phyloP scores from a whole-genome alignment of 2,888 invertebrate species.

The Dorcus parallelipipedus region DNA sequence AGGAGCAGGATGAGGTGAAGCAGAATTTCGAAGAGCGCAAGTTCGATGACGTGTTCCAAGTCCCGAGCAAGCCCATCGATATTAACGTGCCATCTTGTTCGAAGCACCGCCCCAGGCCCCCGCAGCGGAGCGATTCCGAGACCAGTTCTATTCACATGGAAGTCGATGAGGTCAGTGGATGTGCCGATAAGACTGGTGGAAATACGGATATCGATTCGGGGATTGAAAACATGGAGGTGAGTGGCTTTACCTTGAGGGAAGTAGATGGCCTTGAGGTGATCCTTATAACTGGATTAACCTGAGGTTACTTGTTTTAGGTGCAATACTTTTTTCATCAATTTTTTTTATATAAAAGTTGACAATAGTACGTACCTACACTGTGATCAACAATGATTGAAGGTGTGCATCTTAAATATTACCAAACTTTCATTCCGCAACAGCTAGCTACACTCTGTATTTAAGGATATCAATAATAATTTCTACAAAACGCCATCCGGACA shows the following conservation, averaged over 20 bases:
- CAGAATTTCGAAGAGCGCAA: conserved; percentile 9
- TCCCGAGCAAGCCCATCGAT: conserved; percentile 46
- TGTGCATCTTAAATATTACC: too few species aligned
- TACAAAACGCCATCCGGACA: too few species aligned
- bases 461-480: too few species aligned
- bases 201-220: conserved; percentile 66
- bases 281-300: too few species aligned
- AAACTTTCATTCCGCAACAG: too few species aligned
- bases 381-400: too few species aligned
- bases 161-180: conserved; percentile 53
- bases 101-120: conserved; percentile 31
- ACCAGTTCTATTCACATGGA: conserved; percentile 56
- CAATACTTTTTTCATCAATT: too few species aligned
- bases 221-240: conserved; percentile 71
- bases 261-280: too few species aligned
- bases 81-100: conserved; percentile 41
- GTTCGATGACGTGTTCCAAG: conserved; percentile 39
- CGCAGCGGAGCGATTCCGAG: conserved; percentile 49
- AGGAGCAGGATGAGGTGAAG: conserved; percentile 1
- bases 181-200: conserved; percentile 46
- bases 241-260: background rate
- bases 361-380: too few species aligned
- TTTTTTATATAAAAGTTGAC: too few species aligned
- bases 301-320: too few species aligned
- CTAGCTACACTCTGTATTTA: too few species aligned